Evolutionary conservation across 1,140 invertebrate genomes (phyloP).

Genomic region (Liolophura sinensis): DNA sequence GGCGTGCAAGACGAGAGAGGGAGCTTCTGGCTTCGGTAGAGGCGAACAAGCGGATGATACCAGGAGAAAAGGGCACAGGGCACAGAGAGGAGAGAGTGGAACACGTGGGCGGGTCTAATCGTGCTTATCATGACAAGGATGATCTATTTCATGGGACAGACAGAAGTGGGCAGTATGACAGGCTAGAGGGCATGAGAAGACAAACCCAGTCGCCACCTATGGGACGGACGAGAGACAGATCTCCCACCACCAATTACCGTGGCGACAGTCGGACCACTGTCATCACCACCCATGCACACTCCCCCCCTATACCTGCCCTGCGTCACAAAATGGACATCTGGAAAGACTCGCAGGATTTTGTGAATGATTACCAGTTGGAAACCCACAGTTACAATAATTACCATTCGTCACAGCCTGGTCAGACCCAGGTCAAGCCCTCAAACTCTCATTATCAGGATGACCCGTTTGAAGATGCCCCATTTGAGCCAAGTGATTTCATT

Average conservation of each 20-base stretch:
- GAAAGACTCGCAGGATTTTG: constrained; percentile 3
- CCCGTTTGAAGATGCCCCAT: constrained; percentile 10
- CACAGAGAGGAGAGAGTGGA: constrained; percentile 7
- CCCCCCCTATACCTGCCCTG: constrained; percentile 47
- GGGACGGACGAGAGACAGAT: too few species aligned
- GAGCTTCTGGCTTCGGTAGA: constrained; percentile 42
- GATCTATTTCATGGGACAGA: too few species aligned
- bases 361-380: constrained; percentile 2
- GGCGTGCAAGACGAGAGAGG: constrained; percentile 34
- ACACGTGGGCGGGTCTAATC: constrained; percentile 10
- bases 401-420: neutral
- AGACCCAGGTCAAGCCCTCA: too few species aligned
- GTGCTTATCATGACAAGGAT: too few species aligned
- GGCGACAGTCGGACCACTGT: too few species aligned
- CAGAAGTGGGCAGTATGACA: too few species aligned
- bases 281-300: constrained; percentile 3
- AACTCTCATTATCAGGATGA: too few species aligned
- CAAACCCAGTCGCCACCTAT: too few species aligned
- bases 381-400: constrained; percentile 19
- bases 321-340: constrained; percentile 27
- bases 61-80: constrained; percentile 15
- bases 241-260: too few species aligned
- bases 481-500: constrained; percentile 45
- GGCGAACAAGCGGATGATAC: constrained; percentile 43
- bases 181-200: too few species aligned